Percentiles rank a stretch among this genome's conserved stretches.
Evolutionary conservation across 2,797 vertebrate species (phyloP).

Genomic region (Ptychadena robeensis): DNA sequence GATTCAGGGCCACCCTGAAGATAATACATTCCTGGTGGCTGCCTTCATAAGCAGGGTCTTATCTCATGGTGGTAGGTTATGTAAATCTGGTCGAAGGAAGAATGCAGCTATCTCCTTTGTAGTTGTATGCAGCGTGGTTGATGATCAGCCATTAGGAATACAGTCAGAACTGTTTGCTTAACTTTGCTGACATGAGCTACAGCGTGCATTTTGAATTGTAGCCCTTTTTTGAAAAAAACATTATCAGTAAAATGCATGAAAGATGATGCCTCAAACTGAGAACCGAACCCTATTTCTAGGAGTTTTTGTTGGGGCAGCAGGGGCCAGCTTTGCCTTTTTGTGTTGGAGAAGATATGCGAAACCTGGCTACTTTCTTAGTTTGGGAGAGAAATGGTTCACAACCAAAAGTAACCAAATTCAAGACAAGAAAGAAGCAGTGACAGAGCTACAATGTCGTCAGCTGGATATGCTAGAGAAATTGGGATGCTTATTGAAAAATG

Average conservation of each 20-base stretch:
- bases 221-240: slow-evolving; percentile 1
- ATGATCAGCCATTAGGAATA: slow-evolving; percentile 10
- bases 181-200: not conserved
- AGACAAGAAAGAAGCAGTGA: slow-evolving; percentile 64
- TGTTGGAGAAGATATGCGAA: slow-evolving; percentile 76
- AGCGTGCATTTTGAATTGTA: not conserved
- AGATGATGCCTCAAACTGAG: slow-evolving; percentile 83
- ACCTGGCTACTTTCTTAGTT: slow-evolving; percentile 16
- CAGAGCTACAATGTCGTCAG: slow-evolving; percentile 76
- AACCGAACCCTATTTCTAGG: slow-evolving; percentile 84
- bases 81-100: slow-evolving; percentile 34
- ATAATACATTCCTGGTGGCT: slow-evolving; percentile 31
- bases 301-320: slow-evolving; percentile 86
- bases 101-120: slow-evolving; percentile 56
- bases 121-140: slow-evolving; percentile 1
- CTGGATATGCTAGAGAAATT: slow-evolving; percentile 87
- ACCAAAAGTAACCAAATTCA: slow-evolving; percentile 55
- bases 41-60: slow-evolving; percentile 26
- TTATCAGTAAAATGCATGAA: not conserved
- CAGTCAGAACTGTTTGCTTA: not conserved
- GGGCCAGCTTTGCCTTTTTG: slow-evolving; percentile 81
- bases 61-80: slow-evolving; percentile 13
- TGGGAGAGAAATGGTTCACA: slow-evolving; percentile 45
- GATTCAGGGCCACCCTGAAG: slow-evolving; percentile 8
- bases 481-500: slow-evolving; percentile 81